A percentile compares a stretch with the other conserved stretches of the same genome.
phyloP scores from a whole-genome alignment of 2,888 invertebrate genomes.

The Polia nebulosa region DNA sequence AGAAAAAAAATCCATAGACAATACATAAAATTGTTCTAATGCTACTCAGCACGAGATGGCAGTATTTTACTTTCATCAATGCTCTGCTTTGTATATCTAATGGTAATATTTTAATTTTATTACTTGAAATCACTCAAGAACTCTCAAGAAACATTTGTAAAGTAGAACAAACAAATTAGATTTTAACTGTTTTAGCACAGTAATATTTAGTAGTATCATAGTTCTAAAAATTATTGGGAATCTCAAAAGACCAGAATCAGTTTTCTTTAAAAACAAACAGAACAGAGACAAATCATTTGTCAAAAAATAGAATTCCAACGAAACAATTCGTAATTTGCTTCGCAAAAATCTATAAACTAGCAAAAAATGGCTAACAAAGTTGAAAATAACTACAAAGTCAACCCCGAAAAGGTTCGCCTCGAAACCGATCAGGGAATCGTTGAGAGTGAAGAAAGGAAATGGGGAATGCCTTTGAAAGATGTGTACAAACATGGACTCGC shows the following conservation, averaged over 20 bases:
- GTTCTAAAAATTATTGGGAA: not conserved
- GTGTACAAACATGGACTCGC: constrained; percentile 97
- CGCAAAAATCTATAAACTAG: constrained; percentile 48
- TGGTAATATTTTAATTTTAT: too few species aligned
- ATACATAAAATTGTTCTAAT: not conserved
- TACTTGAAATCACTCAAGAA: too few species aligned
- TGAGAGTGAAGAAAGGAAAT: constrained; percentile 90
- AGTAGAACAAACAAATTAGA: not conserved
- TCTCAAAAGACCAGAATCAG: constrained; percentile 44
- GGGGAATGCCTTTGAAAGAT: constrained; percentile 94
- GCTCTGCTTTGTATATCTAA: not conserved
- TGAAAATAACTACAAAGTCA: constrained; percentile 79
- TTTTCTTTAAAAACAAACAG: constrained; percentile 32
- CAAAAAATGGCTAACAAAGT: constrained; percentile 78
- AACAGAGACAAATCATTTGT: constrained; percentile 31
- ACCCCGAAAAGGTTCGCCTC: constrained; percentile 84
- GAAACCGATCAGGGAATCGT: constrained; percentile 89
- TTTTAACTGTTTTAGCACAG: not conserved
- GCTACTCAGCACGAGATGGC: constrained; percentile 48
- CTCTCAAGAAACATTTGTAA: not conserved
- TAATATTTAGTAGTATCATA: not conserved
- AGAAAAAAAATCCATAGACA: too few species aligned
- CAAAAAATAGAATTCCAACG: constrained; percentile 52
- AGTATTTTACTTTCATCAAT: not conserved
- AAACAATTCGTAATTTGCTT: constrained; percentile 55